Conservation (phyloP, 2,888 invertebrate species). For the Osedax frankpressi region DNA sequence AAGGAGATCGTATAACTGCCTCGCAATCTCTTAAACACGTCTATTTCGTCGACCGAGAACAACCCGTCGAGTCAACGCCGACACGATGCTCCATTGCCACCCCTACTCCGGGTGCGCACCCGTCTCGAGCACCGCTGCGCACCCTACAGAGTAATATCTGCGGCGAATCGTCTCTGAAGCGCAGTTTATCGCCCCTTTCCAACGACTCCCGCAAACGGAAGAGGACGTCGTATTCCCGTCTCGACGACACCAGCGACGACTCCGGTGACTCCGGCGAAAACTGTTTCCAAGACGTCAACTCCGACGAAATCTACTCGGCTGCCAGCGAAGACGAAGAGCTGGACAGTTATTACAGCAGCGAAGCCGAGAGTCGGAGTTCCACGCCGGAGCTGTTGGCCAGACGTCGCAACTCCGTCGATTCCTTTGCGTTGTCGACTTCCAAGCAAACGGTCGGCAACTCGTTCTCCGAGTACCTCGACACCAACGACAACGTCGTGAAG, state of each 20-base stretch:
- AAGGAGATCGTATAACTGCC: constrained; percentile 36
- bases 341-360: not conserved
- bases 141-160: too few species aligned
- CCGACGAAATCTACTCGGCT: not conserved
- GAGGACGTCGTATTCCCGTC: too few species aligned
- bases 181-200: not conserved
- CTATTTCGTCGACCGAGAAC: constrained; percentile 29
- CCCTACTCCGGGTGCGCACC: too few species aligned
- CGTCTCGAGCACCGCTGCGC: too few species aligned
- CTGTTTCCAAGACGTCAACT: not conserved
- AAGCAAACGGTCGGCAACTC: not conserved
- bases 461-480: not conserved
- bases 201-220: not conserved
- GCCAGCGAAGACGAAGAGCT: not conserved
- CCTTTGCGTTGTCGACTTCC: not conserved
- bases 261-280: too few species aligned
- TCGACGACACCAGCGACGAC: not conserved
- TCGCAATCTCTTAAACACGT: constrained; percentile 33
- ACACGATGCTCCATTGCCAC: too few species aligned
- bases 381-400: not conserved
- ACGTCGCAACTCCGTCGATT: not conserved
- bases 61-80: not conserved
- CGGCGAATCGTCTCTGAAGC: too few species aligned
- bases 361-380: not conserved
- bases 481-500: not conserved